Conservation (phyloP, 2,113 vertebrate species). For the Percina caprodes region DNA sequence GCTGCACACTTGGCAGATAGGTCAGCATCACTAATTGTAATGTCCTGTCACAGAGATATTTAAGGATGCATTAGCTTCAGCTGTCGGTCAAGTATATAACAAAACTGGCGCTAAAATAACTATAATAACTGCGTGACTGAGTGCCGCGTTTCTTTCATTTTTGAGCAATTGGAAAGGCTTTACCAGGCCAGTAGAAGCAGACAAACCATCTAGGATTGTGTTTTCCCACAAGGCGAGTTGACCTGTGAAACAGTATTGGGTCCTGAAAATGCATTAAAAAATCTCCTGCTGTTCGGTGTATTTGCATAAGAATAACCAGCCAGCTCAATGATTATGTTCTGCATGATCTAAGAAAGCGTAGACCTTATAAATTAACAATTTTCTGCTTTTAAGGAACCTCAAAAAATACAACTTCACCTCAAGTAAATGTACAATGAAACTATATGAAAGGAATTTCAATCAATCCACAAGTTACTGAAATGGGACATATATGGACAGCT, state of each 20-base stretch:
- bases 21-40: constrained; percentile 39
- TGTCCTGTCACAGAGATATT: constrained; percentile 14
- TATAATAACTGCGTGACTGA: neutral
- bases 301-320: constrained; percentile 26
- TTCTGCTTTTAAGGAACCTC: neutral
- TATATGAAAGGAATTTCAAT: neutral
- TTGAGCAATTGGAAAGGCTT: constrained; percentile 13
- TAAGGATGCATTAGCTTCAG: constrained; percentile 8
- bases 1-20: constrained; percentile 39
- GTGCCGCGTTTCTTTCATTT: neutral
- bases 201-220: constrained; percentile 48
- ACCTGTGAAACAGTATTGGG: constrained; percentile 32
- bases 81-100: constrained; percentile 15
- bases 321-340: neutral
- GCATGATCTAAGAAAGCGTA: constrained; percentile 5
- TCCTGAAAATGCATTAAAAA: constrained; percentile 30
- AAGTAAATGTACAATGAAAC: neutral
- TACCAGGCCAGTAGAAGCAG: constrained; percentile 26
- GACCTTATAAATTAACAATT: neutral
- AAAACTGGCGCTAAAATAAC: constrained; percentile 11
- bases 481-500: neutral
- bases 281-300: constrained; percentile 32
- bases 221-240: constrained; percentile 29
- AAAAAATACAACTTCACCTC: neutral
- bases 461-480: neutral